Base-by-base conservation (phyloP, 2,888 invertebrate species). In the Acanthosoma haemorrhoidale region DNA sequence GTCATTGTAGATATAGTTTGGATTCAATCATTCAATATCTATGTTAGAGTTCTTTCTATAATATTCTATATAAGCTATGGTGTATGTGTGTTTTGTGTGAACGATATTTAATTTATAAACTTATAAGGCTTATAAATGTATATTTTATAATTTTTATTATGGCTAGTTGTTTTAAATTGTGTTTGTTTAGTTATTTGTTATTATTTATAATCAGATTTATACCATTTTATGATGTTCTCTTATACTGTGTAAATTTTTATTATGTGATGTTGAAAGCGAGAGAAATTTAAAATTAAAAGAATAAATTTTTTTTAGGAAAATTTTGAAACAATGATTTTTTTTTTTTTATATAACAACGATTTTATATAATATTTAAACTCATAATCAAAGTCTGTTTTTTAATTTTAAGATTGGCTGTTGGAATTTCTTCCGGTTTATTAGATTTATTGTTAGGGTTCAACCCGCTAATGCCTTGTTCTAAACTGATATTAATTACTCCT, bases 141-240 rank as follows among this genome's bases (percentile, higher is more conserved):
- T 51, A 51, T 51, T 51, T 25, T 43, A 43, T n/a, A 51, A 51
- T 51, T 51, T 25, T 51, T 51, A 51, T 51, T 51, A 51, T 51
- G 43, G 43, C 21, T 43, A 43, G 43, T 21, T 21, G 21, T 51
- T 51, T 51, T 25, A 32, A 51, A 51, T 51, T 51, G 51, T 51
- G 51, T 51, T 51, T 51, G 51, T 51, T 51, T 51, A 51, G 51
- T 18, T 51, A 25, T 51, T 51, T 51, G 51, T 51, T 51, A 51
- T 51, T 51, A 51, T 51, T 51, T 51, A 51, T 51, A 51, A 25
- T 51, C 51, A 51, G 51, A 51, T 51, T 51, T 51, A 51, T 51
- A 51, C 51, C 51, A 51, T 25, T 51, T 21, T 51, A 21, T 51
- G 51, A 51, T 25, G 51, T 51, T 51, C 9, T 51, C 51, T 51